Base-by-base conservation (phyloP, 2,797 vertebrate species). In the Pangasius sanitwongsei region DNA sequence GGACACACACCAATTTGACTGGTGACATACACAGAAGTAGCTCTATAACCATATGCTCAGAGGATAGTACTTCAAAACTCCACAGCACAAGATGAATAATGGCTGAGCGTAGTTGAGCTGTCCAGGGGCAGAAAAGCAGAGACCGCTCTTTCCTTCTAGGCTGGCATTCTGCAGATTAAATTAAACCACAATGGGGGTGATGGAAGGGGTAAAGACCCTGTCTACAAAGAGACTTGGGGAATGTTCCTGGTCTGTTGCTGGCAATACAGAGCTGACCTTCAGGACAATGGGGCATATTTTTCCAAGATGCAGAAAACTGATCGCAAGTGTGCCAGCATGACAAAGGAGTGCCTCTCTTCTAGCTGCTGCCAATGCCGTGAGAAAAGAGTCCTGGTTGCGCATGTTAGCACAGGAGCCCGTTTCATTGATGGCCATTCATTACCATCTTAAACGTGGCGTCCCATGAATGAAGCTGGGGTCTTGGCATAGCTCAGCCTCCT, bases 341-440 rank as follows among this genome's bases (percentile, higher is more conserved):
- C 95, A 96, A 96, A 96, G 94, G 92, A 91, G 92, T 92, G 93
- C 92, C 95, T 96, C 95, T 96, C 93, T 92, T 85, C 74, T 80
- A 78, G 91, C 92, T 81, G 95, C 94, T 95, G 94, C 95, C 89
- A 94, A 94, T 95, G 87, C 94, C 93, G 95, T 95, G 96, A 98
- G 97, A 99, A 98, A 96, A 97, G 96, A 93, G 93, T 94, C 94
- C 96, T 97, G 97, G 97, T 97, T 97, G 95, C 94, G 96, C 94
- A 93, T 96, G 95, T 95, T 93, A 93, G 95, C 92, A 94, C 94
- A 93, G 95, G 96, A 97, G 96, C 97, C 96, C 95, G 96, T 96
- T 97, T 96, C 97, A 97, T 97, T 97, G 96, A 97, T 95, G 94
- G 94, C 95, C 97, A 97, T 98, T 98, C 96, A 97, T 97, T 97